phyloP scores from a whole-genome alignment of 92 coral and sea anemone genomes.

The Umimayanthus kanabou region DNA sequence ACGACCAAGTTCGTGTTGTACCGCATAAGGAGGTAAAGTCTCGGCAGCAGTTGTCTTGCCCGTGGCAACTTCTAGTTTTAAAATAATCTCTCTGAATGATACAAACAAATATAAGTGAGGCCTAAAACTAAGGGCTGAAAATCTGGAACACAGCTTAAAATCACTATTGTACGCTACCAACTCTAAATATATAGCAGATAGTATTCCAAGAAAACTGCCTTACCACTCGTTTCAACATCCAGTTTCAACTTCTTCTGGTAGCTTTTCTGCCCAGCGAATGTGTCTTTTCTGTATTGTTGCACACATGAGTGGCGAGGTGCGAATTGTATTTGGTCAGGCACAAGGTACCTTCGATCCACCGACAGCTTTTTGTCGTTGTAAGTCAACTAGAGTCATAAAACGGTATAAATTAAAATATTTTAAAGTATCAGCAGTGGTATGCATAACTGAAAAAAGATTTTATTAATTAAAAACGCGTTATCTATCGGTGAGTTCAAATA shows the following conservation, averaged over 20 bases:
- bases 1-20: too few species aligned
- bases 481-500: too few species aligned
- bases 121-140: not conserved
- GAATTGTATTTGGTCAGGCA: not conserved
- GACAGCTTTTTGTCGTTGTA: not conserved
- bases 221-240: not conserved
- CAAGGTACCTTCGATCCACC: not conserved
- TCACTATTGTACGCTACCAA: not conserved
- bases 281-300: not conserved
- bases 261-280: not conserved
- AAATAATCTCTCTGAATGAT: too few species aligned
- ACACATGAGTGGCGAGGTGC: constrained; percentile 4
- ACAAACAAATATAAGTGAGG: too few species aligned
- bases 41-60: too few species aligned
- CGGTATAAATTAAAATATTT: not conserved
- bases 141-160: not conserved
- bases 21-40: too few species aligned
- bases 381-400: not conserved
- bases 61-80: too few species aligned
- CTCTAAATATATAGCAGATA: not conserved
- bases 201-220: not conserved
- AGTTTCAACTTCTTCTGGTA: not conserved
- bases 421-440: not conserved
- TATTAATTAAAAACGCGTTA: not conserved
- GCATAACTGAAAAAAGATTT: not conserved